A percentile compares a stretch with the other conserved stretches of the same genome.
phyloP scores from a whole-genome alignment of 2,113 vertebrate genomes.

The Microcebus ravelobensis region DNA sequence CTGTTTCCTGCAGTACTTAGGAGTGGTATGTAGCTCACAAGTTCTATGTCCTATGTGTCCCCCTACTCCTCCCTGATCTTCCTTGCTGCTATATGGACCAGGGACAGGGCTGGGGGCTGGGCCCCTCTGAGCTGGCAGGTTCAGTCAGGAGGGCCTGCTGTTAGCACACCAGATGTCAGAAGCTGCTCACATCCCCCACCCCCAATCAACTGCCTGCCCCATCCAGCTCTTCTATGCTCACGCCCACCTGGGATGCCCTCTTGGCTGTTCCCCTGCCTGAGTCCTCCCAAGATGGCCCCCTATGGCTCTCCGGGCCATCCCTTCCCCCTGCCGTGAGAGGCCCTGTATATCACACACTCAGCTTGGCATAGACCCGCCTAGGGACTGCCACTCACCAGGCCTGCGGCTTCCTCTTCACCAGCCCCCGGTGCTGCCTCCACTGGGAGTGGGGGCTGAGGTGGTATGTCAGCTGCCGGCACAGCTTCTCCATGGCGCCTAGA shows the following conservation, averaged over 20 bases:
- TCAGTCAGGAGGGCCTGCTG: too few relatives aligned
- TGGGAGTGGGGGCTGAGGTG: constrained; percentile 98
- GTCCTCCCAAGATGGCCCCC: neutral
- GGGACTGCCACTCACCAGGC: constrained; percentile 90
- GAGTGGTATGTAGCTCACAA: rapidly evolving
- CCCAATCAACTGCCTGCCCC: neutral
- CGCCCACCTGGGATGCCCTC: neutral
- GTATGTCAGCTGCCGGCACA: constrained; percentile 98
- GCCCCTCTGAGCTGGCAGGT: neutral
- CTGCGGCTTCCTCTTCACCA: constrained; percentile 96
- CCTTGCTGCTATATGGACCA: neutral
- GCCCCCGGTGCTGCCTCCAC: constrained; percentile 94
- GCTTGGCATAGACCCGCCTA: neutral
- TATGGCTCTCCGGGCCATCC: neutral
- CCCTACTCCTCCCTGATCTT: neutral
- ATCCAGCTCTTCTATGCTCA: neutral
- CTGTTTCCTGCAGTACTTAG: neutral
- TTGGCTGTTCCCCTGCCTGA: neutral
- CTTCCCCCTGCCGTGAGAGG: too few relatives aligned
- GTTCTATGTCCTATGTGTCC: neutral
- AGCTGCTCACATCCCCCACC: neutral
- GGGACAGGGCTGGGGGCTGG: neutral
- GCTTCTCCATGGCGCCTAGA: constrained; percentile 96
- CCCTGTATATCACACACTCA: neutral
- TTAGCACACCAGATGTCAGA: neutral